Evolutionary conservation across 2,797 vertebrate genomes (phyloP), one percentile per base, ranked within the genome.

Genomic region (Vespertilio murinus): DNA sequence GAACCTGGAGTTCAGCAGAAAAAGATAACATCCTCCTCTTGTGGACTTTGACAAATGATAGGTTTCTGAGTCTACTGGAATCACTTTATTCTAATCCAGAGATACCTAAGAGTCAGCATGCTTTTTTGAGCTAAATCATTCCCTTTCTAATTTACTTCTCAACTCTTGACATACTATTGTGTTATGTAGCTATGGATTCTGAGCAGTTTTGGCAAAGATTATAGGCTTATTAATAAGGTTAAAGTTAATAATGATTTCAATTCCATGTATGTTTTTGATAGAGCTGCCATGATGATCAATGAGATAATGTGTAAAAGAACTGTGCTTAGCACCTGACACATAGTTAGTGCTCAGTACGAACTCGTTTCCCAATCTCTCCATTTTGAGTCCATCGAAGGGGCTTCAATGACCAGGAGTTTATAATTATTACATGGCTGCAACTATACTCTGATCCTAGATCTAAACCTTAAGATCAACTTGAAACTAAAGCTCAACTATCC

Each of bases 21-120:
- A 94, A 91, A 97, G 95, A 92, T 95, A 97, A 86, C n/a, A 90
- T 88, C 91, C 91, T 94, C 45, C 91, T 94, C 56, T 40, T 25
- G 8, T 97, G 95, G 96, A 97, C 96, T 97, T 98, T 98, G 94
- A 95, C 95, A 98, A 96, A 91, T 71, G 85, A 94, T 96, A 97
- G 97, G 83, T 93, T 93, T 95, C 42, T 49, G 88, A 80, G 78
- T 87, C 86, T 95, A 85, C 94, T 40, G 88, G 97, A 97, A 93
- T 56, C 88, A 95, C 69, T 97, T 95, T 25, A 97, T 87, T 94
- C 77, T 91, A 80, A 93, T 65, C 67, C 81, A 82, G 93, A 88
- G 61, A 85, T 95, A 94, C 94, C 89, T 64, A 30, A 67, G 92
- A 94, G 90, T 71, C 85, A 95, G 95, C 16, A 65, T 70, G 33